Evolutionary conservation across 2,888 invertebrate species (phyloP), one percentile per base, ranked within the genome.

Genomic region (Ornithoptera priamus): DNA sequence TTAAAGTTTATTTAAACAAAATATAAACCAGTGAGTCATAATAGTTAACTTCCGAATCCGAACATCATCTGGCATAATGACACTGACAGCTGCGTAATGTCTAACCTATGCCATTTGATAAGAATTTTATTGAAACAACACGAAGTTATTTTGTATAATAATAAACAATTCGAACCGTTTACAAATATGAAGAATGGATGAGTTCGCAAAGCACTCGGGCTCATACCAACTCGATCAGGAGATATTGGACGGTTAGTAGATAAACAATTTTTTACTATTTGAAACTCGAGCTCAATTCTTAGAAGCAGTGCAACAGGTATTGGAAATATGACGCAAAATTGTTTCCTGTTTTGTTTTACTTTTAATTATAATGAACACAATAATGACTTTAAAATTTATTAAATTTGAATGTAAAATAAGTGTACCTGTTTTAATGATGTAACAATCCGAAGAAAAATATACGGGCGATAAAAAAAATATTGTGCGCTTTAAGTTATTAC

Each of bases 131-230:
- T 75, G 77, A 78, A 75, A 77, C 76, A 75, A 80, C 83, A 75
- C 78, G 80, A 77, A 78, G 81, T 82, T 76, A 80, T 78, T 82
- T 77, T 80, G 75, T 76, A 74, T 74, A 78, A 80, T 80, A 83
- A 85, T 81, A 81, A 78, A 81, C 77, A 81, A 74, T 68, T 74
- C 78, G 81, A 82, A 79, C 82, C 83, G 76, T 80, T 83, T 80
- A 76, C 83, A 89, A 92, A 86, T 87, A 92, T 92, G 92, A 91
- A 92, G 92, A 90, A 92, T 92, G 92, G 92, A 91, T 87, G 92
- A 92, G 87, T 88, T 87, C 82, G 85, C 81, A 80, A 92, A 89
- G 80, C 85, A 90, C 80, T 84, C 86, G 75, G 82, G 89, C 76
- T 90, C 91, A 72, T 92, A 90, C 78, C 90, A 89, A 79, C 80